Conservation (phyloP, 2,797 vertebrate genomes). For the Spinus olivaceus region DNA sequence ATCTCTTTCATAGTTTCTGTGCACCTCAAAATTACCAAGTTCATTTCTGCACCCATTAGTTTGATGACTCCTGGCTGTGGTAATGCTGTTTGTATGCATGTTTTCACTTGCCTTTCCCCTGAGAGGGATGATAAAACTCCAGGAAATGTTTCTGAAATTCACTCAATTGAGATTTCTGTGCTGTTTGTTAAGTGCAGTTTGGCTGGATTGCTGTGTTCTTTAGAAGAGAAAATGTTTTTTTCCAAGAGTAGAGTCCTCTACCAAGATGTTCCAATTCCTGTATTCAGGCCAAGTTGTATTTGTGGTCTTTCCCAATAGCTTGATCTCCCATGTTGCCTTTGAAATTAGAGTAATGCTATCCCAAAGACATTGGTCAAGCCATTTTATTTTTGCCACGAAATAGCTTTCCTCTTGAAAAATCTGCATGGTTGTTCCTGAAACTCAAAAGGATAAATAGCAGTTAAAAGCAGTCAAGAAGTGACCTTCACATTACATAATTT, state of each 20-base stretch:
- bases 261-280: not conserved
- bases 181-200: not conserved
- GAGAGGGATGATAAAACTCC: not conserved
- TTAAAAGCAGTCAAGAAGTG: not conserved
- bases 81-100: not conserved
- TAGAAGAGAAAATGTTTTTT: not conserved
- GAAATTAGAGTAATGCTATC: not conserved
- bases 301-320: not conserved
- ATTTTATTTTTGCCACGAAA: not conserved
- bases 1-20: not conserved
- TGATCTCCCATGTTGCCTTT: not conserved
- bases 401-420: not conserved
- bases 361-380: not conserved
- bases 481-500: not conserved
- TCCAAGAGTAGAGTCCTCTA: not conserved
- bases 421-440: not conserved
- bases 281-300: not conserved
- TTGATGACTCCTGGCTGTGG: not conserved
- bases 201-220: not conserved
- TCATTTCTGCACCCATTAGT: not conserved
- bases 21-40: not conserved
- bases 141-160: not conserved
- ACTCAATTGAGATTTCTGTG: not conserved
- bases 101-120: conserved; percentile 30
- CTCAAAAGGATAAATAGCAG: fast-evolving